phyloP scores from a whole-genome alignment of 1,140 invertebrate genomes.

The Lasioglossum baleicum region DNA sequence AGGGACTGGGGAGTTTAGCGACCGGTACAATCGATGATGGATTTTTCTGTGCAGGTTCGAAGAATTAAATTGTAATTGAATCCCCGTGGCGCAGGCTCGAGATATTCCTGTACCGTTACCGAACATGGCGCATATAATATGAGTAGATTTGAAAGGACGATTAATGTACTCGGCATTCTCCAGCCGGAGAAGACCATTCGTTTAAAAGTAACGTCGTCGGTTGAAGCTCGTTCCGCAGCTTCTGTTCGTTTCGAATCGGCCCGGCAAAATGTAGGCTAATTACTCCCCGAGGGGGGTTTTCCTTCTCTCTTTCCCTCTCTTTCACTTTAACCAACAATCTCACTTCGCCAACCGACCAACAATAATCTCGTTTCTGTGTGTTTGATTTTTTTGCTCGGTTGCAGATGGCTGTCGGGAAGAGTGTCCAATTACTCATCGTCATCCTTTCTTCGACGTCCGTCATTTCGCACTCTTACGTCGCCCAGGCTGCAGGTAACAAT shows the following conservation, averaged over 20 bases:
- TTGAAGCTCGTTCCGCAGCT: background rate
- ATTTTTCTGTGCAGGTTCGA: background rate
- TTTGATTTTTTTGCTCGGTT: constrained; percentile 22
- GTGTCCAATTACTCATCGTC: constrained; percentile 69
- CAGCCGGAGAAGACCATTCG: background rate
- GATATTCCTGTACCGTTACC: constrained; percentile 54
- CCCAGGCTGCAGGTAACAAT: constrained; percentile 64
- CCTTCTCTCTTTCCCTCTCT: too few relatives aligned
- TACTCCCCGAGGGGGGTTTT: background rate
- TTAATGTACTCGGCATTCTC: constrained; percentile 14
- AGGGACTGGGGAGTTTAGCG: too few relatives aligned
- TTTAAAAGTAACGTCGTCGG: background rate
- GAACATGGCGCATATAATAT: constrained; percentile 21
- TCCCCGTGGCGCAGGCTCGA: constrained; percentile 11
- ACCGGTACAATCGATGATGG: too few relatives aligned
- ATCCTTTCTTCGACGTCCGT: constrained; percentile 67
- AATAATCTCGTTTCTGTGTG: background rate
- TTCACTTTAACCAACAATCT: background rate
- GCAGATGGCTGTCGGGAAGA: constrained; percentile 74
- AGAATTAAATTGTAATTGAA: constrained; percentile 2
- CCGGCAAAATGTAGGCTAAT: constrained; percentile 1
- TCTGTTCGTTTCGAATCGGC: background rate
- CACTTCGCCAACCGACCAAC: background rate
- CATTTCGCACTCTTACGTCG: constrained; percentile 61
- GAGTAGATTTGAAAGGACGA: constrained; percentile 36